Evolutionary conservation across 2,113 vertebrate species (phyloP), one percentile per base, ranked within the genome.

Genomic region (Phyllostomus discolor): DNA sequence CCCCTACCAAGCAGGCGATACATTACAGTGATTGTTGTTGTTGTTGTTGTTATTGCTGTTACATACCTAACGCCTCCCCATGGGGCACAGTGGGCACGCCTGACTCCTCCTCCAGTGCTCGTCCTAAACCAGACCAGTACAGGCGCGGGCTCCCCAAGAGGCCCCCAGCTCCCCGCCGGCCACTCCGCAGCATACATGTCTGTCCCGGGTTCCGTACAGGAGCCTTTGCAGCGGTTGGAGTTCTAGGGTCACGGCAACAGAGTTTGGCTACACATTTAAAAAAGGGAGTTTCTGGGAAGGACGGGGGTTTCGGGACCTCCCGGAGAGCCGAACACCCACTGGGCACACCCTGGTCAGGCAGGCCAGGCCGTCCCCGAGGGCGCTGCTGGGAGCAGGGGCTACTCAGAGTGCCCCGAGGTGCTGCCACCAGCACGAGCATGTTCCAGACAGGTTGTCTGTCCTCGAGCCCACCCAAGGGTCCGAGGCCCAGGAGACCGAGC

Each of bases 381-480:
- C 5, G 4, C 31, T 20, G 38, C 46, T 2, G 35, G 31, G 62
- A 24, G 31, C 4, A 4, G 24, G 14, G 35, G 4, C 31, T 0
- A 0, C 33, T 14, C 9, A 28, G 10, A 10, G 9, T 4, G 4
- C 24, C 4, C 5, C 1, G 0, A 28, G 10, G 8, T 14, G 3
- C 35, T 3, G 19, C 10, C 9, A 0, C 0, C 5, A 48, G 48
- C n/a, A 62, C 2, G 20, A 54, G 14, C 1, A 4, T 8, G 33
- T 52, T 20, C 20, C 24, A 16, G 4, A 4, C 3, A 35, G 20
- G 16, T 28, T 17, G 38, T 19, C 33, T 12, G 10, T 4, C 35
- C 62, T 38, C 19, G 16, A 43, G 80, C 28, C 48, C 46, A 46
- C 22, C 9, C 10, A 2, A 7, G 28, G 31, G 11, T 9, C 41